Base-by-base conservation (phyloP, 2,113 vertebrate genomes). In the Holacanthus passer region DNA sequence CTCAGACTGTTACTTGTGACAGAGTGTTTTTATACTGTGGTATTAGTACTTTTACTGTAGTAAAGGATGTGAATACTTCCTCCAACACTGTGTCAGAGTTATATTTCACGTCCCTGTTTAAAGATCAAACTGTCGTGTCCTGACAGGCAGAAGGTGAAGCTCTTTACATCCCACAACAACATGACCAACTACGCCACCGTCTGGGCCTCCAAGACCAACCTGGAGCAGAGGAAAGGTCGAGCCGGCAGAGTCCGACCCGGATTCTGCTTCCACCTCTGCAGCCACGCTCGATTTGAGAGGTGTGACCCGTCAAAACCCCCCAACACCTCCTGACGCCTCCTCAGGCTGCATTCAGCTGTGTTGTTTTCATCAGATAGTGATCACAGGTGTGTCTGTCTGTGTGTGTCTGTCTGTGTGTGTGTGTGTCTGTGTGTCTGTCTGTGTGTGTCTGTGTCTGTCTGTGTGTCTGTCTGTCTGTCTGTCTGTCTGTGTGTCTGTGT, bases 101-200 rank as follows among this genome's bases (percentile, higher is more conserved):
- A 41, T 2, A 41, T 41, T 2, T 10, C 39, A 41, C 39, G 10
- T 41, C 39, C 5, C 6, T 22, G 32, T 27, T 50, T 31, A 41
- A 55, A 67, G 65, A 6, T 53, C 17, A 1, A 2, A 0, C 48
- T 29, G 68, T 32, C 22, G 12, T 47, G 2, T 32, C 20, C 64
- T 7, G 0, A 17, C 86, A 99, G 98, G 88, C 98, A 99, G 87
- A 99, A 99, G 81, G 97, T 98, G 90, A 99, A 99, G 88, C 93
- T 99, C 20, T 99, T 99, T 87, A 99, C 98, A 6, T 96, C 98
- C 73, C 98, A 99, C 87, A 99, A 99, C 91, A 99, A 99, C 73
- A 99, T 99, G 97, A 99, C 98, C 58, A 99, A 99, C 93, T 99
- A 99, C 31, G 97, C 98, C 80, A 99, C 97, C 0, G 98, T 99